Conservation (phyloP, 2,797 vertebrate genomes). For the Chrysocyon brachyurus region DNA sequence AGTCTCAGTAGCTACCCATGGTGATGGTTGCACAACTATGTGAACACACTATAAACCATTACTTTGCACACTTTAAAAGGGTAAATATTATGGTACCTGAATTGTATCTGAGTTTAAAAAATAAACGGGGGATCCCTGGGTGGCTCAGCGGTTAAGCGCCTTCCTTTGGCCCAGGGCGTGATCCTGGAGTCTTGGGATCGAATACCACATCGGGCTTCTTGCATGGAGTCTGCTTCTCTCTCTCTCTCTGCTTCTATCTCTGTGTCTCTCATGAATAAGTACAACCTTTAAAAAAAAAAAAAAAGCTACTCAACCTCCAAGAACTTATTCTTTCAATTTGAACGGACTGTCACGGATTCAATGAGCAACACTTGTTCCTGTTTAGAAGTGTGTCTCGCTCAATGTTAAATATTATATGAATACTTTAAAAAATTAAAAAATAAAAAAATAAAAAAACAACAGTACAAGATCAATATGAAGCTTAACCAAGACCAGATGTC, state of each 20-base stretch:
- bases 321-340: too few relatives aligned
- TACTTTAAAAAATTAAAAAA: too few relatives aligned
- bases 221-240: neutral
- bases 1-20: neutral
- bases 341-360: too few relatives aligned
- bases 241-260: neutral
- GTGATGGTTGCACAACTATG: neutral
- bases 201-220: neutral
- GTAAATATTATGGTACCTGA: neutral
- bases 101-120: constrained; percentile 30
- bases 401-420: too few relatives aligned
- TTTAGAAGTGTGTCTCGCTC: too few relatives aligned
- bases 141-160: neutral
- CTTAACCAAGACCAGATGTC: neutral
- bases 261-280: neutral
- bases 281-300: neutral
- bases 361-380: too few relatives aligned
- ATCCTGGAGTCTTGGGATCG: neutral
- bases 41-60: neutral
- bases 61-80: constrained; percentile 2
- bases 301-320: too few relatives aligned
- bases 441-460: neutral
- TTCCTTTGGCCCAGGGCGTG: neutral
- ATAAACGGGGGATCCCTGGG: neutral
- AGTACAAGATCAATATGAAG: neutral